Conservation (phyloP, 1,140 invertebrate species). For the Myzus persicae region DNA sequence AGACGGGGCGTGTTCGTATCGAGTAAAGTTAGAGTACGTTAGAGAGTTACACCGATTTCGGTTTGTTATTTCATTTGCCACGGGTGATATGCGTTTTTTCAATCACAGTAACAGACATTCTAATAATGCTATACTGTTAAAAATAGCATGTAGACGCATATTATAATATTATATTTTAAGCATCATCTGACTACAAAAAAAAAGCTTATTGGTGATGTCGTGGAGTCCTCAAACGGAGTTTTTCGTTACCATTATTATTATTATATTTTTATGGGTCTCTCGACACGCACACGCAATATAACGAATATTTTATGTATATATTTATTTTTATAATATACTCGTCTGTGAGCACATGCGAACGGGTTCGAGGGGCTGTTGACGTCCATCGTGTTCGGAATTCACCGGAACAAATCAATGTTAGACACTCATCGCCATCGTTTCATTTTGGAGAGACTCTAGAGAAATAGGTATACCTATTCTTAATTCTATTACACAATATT, state of each 20-base stretch:
- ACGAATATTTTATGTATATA: neutral
- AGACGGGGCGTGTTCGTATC: neutral
- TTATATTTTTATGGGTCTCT: slow-evolving; percentile 43
- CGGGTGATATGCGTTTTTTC: neutral
- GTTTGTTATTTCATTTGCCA: neutral
- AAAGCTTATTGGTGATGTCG: slow-evolving; percentile 26
- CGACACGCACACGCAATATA: slow-evolving; percentile 42
- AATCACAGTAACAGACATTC: neutral
- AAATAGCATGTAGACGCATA: neutral
- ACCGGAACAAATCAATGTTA: neutral
- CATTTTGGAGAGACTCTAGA: slow-evolving; percentile 11
- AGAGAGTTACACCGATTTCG: neutral
- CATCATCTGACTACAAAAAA: neutral
- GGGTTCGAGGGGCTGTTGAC: slow-evolving; percentile 41
- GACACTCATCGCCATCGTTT: slow-evolving; percentile 17
- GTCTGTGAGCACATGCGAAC: slow-evolving; percentile 36
- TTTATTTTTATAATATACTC: slow-evolving; percentile 25
- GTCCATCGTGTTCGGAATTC: neutral
- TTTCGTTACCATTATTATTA: slow-evolving; percentile 31
- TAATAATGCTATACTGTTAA: neutral
- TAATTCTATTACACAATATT: neutral
- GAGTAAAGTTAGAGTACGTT: neutral
- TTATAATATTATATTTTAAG: neutral
- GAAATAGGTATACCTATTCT: neutral
- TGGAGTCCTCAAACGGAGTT: slow-evolving; percentile 7